Evolutionary conservation across 2,113 vertebrate genomes (phyloP), one percentile per base, ranked within the genome.

Genomic region (Melanerpes aurifrons): DNA sequence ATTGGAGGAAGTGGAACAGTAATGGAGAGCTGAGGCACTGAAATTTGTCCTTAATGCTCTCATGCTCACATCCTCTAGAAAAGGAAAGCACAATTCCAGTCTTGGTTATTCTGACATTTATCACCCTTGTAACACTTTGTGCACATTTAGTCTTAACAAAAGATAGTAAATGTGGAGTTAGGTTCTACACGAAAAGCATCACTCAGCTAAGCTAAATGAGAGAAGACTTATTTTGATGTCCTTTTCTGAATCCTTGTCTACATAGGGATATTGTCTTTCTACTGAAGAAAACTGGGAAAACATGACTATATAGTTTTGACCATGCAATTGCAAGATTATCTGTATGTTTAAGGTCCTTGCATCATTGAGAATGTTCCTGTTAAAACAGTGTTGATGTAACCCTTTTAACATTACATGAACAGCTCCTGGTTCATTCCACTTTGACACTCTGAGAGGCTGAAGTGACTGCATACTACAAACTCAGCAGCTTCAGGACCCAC

Each of bases 371-470:
- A 35, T 16, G 4, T 29, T 68, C 20, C 45, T 45, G 2, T 50
- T 67, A 62, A 76, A 50, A 7, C 3, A 63, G 0, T 47, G 7
- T 7, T 21, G 20, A 82, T 12, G 15, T 40, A 75, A 62, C 5
- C 1, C 3, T 66, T 92, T 67, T 29, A 3, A 17, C 6, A n/a
- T 75, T 58, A 26, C 6, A 25, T 15, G 7, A 14, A n/a, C 13
- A 76, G 6, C 4, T 82, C 9, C 24, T 0, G 0, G 67, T 79
- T 63, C 57, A 47, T 35, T 20, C 6, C 21, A 68, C 18, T 62
- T 54, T 1, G 2, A 43, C 43, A 15, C 1, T 5, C 20, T n/a
- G 5, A 1, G 0, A 53, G 31, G 31, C 8, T 67, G 7, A 19
- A 18, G 14, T 8, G 16, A 26, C 18, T 61, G 21, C 3, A 14